Evolutionary conservation across 2,113 vertebrate genomes (phyloP).

Genomic region (Ctenodactylus gundi): DNA sequence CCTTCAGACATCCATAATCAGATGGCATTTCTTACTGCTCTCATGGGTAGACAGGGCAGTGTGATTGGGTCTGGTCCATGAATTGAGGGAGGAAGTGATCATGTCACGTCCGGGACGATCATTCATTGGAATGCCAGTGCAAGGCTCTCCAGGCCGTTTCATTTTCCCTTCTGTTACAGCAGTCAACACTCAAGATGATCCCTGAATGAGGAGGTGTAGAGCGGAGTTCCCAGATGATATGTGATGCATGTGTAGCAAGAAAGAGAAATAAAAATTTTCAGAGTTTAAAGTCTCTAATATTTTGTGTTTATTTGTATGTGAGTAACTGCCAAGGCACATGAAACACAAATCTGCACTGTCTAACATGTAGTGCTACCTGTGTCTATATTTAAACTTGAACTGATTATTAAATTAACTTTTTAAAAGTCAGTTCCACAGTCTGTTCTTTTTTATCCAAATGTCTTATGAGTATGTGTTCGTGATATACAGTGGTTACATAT

Average conservation of each 20-base stretch:
- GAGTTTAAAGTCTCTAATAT: background rate
- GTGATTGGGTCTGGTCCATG: background rate
- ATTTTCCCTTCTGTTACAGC: background rate
- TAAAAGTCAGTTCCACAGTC: background rate
- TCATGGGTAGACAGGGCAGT: background rate
- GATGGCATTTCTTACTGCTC: background rate
- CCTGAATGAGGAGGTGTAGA: background rate
- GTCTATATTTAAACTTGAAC: background rate
- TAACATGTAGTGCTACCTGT: background rate
- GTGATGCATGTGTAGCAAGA: background rate
- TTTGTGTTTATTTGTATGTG: constrained; percentile 6
- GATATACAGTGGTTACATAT: too few species aligned
- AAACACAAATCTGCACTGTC: background rate
- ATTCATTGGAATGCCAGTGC: background rate
- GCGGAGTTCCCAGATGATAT: background rate
- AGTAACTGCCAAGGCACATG: background rate
- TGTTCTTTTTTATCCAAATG: too few species aligned
- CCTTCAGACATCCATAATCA: background rate
- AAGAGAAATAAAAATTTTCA: background rate
- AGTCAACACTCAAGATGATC: background rate
- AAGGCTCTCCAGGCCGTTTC: background rate
- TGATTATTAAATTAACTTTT: background rate
- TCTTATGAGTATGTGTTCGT: too few species aligned
- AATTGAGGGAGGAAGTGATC: background rate
- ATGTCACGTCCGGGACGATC: background rate